Conservation (phyloP, 2,888 invertebrate species). For the Meandrusa payeni region DNA sequence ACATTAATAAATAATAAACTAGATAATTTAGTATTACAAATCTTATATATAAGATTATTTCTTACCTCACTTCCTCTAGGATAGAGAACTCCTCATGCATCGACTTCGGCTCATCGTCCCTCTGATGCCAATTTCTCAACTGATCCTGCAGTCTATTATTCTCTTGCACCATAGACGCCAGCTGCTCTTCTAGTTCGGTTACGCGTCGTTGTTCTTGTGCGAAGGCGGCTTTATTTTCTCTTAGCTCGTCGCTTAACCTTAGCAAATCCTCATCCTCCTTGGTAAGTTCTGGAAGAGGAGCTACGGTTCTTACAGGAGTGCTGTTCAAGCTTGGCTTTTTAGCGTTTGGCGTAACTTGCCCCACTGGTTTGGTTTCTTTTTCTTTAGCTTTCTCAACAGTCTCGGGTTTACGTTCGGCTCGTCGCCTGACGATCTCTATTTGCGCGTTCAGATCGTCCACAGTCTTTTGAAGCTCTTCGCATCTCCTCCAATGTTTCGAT, state of each 20-base stretch:
- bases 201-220: conserved; percentile 87
- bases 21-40: too few relatives aligned
- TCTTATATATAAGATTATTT: too few relatives aligned
- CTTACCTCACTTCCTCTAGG: conserved; percentile 91
- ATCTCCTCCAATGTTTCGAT: conserved; percentile 91
- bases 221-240: conserved; percentile 84
- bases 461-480: conserved; percentile 90
- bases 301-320: conserved; percentile 56
- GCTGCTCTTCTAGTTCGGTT: conserved; percentile 88
- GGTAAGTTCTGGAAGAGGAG: conserved; percentile 71
- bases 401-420: conserved; percentile 77
- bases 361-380: conserved; percentile 47
- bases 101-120: conserved; percentile 89
- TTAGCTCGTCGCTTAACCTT: conserved; percentile 84
- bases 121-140: conserved; percentile 81
- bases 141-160: conserved; percentile 86
- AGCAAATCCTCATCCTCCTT: conserved; percentile 77
- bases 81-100: conserved; percentile 92
- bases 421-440: conserved; percentile 80
- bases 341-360: conserved; percentile 39
- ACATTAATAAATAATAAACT: too few relatives aligned
- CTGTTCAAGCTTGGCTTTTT: conserved; percentile 50
- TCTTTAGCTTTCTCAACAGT: conserved; percentile 67
- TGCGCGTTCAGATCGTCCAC: conserved; percentile 87
- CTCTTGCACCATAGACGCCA: conserved; percentile 85